These are phyloP conservation scores for Eilema sororculum DNA, from an alignment of 2,888 invertebrate species.

Conservation along the genomic window DNA sequence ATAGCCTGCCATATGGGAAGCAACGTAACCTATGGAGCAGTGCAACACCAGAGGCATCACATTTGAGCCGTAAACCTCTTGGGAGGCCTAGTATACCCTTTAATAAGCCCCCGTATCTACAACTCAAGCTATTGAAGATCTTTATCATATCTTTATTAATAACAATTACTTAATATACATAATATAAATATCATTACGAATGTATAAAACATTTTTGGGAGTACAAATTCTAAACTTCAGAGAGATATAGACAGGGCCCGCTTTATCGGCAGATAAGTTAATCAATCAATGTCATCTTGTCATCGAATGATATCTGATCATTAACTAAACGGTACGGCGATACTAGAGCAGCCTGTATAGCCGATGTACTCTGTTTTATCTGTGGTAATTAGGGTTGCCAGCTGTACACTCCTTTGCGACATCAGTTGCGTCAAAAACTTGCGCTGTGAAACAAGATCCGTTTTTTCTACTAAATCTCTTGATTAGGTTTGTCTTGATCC, in stretches of 20 bases:
- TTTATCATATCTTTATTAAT: not conserved
- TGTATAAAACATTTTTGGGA: not conserved
- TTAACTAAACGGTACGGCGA: slow-evolving; percentile 42
- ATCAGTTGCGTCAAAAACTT: not conserved
- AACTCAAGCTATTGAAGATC: not conserved
- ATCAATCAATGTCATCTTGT: slow-evolving; percentile 38
- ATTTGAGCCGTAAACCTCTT: no score
- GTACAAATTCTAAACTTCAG: not conserved
- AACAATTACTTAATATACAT: not conserved
- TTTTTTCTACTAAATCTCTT: not conserved
- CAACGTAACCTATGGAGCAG: no score
- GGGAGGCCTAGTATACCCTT: no score
- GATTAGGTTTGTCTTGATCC: not conserved
- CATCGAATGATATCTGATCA: slow-evolving; percentile 38
- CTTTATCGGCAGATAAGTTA: slow-evolving; percentile 30
- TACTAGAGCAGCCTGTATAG: slow-evolving; percentile 15
- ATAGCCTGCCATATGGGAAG: no score
- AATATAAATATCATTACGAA: not conserved
- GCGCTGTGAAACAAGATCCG: not conserved
- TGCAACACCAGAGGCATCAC: no score
- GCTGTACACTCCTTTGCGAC: no score
- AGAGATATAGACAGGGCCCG: slow-evolving; percentile 17
- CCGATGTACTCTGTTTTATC: slow-evolving; percentile 18
- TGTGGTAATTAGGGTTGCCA: slow-evolving; percentile 27
- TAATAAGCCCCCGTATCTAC: not conserved